Conservation (phyloP, 1,140 invertebrate genomes). For the Yoshiicerus persimilis region DNA sequence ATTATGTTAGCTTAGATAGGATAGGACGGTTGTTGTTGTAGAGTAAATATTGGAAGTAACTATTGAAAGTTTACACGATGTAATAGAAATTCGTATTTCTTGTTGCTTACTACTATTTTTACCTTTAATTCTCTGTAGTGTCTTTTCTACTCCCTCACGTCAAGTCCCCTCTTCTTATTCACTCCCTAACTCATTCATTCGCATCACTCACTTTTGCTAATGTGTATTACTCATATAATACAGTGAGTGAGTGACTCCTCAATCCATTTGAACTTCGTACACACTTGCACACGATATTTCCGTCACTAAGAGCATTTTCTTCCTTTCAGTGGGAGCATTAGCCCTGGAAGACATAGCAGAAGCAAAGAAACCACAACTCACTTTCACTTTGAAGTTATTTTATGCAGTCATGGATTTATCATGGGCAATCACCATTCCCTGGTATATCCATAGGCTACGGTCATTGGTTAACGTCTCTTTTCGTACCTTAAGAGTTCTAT, state of each 20-base stretch:
- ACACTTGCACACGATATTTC: neutral
- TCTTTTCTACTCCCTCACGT: neutral
- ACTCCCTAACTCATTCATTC: conserved; percentile 9
- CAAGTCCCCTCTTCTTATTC: neutral
- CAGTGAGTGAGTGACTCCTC: neutral
- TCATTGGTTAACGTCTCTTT: conserved; percentile 4
- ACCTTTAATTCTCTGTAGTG: neutral
- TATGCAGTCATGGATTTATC: conserved; percentile 10
- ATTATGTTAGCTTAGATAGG: neutral
- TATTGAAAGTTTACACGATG: neutral
- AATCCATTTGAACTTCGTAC: neutral
- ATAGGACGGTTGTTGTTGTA: neutral
- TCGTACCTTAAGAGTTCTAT: neutral
- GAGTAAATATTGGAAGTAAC: neutral
- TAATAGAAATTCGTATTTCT: neutral
- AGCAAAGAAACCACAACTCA: neutral
- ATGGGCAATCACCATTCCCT: neutral
- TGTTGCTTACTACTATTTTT: neutral
- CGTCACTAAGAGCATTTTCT: neutral
- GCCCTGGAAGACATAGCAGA: neutral
- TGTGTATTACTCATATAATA: conserved; percentile 1
- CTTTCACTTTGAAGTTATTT: conserved; percentile 18
- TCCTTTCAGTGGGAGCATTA: neutral
- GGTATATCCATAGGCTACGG: neutral
- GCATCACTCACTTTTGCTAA: conserved; percentile 15